Evolutionary conservation across 2,888 invertebrate genomes (phyloP), one percentile per base, ranked within the genome.

Genomic region (Drosophila meridiana): DNA sequence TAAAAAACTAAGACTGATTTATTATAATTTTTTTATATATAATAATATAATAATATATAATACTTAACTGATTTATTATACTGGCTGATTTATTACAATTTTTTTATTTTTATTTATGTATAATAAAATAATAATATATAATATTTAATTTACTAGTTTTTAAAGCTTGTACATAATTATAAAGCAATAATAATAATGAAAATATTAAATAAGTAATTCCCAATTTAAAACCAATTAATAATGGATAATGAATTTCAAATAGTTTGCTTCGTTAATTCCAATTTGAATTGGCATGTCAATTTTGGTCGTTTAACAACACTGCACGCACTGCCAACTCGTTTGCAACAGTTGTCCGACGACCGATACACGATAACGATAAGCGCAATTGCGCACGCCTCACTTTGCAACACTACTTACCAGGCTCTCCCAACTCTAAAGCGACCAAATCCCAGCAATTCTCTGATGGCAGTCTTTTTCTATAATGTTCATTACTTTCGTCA

Each of bases 331-430:
- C 69, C 78, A 77, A 81, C 62, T 70, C 43, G 67, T 13, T 45
- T 30, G 34, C 34, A 38, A 26, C 45, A 30, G 32, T 2, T 38
- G 45, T n/a, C 6, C 57, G 42, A 28, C 34, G 28, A 13, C 3
- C 66, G 66, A 58, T 61, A 57, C 36, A 36, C 79, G 78, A 81
- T 77, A 77, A 79, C 78, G 70, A 81, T 81, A 71, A 55, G 9
- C 53, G 62, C 68, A 73, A 58, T 59, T 78, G 79, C 74, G 78
- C 69, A 75, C 77, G 80, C 76, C 80, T 80, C 62, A 76, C 13
- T 72, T 66, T 71, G 42, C 78, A 74, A 67, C 82, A 82, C 86
- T 89, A 74, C 90, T 91, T 67, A 88, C 90, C 89, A 53, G 81
- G 47, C 53, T 72, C 79, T 13, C 76, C 78, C 20, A 75, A 68